Conservation (phyloP, 2,113 vertebrate species). For the Athene noctua region DNA sequence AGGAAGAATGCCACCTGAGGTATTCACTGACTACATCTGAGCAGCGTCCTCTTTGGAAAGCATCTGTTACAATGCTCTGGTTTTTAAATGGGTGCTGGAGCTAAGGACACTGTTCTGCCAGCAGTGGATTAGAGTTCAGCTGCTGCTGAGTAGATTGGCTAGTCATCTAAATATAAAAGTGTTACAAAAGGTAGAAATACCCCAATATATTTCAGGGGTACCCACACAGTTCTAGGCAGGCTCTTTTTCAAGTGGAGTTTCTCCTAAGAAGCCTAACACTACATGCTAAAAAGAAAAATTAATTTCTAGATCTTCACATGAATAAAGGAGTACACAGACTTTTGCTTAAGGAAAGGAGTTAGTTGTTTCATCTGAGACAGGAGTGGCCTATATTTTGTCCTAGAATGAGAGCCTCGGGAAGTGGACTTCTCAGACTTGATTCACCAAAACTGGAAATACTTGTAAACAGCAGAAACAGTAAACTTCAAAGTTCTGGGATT, state of each 20-base stretch:
- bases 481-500: background rate
- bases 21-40: background rate
- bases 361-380: background rate
- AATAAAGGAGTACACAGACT: background rate
- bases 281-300: background rate
- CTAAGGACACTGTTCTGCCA: background rate
- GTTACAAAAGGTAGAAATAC: background rate
- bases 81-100: background rate
- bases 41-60: background rate
- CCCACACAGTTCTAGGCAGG: background rate
- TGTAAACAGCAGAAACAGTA: background rate
- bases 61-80: fast-evolving
- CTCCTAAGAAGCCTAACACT: background rate
- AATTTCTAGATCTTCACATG: background rate
- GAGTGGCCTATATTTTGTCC: background rate
- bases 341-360: background rate
- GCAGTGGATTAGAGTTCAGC: background rate
- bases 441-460: background rate
- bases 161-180: fast-evolving
- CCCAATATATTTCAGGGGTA: background rate
- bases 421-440: background rate
- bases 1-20: background rate
- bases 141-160: background rate
- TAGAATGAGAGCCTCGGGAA: background rate
- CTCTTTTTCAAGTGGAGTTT: background rate